These are phyloP conservation scores for Acanthis flammea DNA, from an alignment of 2,797 vertebrate species.

Conservation along the genomic window DNA sequence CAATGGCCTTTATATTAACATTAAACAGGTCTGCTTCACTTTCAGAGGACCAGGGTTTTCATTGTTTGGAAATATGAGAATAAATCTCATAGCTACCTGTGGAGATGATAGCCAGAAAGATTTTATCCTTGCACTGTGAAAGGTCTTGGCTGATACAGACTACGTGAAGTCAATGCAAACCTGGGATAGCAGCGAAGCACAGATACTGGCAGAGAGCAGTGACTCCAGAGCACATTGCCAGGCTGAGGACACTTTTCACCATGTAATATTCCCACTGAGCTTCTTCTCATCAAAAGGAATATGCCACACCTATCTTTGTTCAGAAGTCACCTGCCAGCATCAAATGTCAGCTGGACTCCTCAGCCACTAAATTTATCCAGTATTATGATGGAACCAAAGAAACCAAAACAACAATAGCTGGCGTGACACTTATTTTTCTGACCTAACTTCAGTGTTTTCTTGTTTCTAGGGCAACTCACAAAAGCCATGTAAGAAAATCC, in stretches of 20 bases:
- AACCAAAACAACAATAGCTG: background rate
- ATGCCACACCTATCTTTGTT: background rate
- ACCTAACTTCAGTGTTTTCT: background rate
- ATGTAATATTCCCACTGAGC: background rate
- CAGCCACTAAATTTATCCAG: background rate
- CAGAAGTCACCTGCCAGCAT: background rate
- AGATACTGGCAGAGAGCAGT: background rate
- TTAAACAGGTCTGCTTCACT: background rate
- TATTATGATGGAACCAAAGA: background rate
- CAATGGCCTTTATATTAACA: constrained; percentile 10
- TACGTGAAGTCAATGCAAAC: background rate
- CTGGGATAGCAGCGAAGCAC: accelerated
- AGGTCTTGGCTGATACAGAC: background rate
- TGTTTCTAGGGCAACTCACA: constrained; percentile 29
- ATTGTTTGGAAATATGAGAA: background rate
- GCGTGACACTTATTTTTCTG: background rate
- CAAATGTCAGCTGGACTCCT: background rate
- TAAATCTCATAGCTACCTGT: background rate
- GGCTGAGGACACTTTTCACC: background rate
- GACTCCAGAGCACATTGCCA: background rate
- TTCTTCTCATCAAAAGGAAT: background rate
- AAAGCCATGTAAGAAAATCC: background rate
- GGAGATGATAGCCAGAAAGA: background rate
- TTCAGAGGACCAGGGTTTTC: background rate
- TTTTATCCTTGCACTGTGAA: background rate